Evolutionary conservation across 2,113 vertebrate genomes (phyloP).

Genomic region (Dinomys branickii): DNA sequence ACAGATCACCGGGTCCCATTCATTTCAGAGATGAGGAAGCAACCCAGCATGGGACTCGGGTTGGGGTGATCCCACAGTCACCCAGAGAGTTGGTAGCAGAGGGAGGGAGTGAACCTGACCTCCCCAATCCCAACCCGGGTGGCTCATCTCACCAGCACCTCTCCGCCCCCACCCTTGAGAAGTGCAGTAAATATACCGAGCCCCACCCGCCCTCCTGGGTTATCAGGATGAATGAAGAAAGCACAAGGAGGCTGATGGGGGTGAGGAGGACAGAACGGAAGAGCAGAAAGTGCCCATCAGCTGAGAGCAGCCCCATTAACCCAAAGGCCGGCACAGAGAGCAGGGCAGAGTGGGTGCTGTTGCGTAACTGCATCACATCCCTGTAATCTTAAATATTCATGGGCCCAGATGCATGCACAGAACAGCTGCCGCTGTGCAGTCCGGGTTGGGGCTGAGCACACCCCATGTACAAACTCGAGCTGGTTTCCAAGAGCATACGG

Average conservation of each 20-base stretch:
- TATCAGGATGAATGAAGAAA: neutral
- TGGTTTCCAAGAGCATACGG: neutral
- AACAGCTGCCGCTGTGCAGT: neutral
- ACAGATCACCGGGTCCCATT: neutral
- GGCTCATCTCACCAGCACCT: neutral
- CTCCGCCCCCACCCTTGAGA: neutral
- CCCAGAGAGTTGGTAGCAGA: neutral
- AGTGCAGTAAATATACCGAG: neutral
- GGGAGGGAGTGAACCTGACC: neutral
- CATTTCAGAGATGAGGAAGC: conserved; percentile 1
- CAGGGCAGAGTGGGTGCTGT: neutral
- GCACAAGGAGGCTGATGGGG: neutral
- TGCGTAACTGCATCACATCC: conserved; percentile 20
- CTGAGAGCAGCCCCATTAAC: neutral
- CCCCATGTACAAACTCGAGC: neutral
- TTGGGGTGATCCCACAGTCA: neutral
- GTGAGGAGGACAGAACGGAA: neutral
- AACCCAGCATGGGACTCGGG: fast-evolving
- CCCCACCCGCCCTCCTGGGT: neutral
- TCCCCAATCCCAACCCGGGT: neutral
- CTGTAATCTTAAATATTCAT: conserved; percentile 67
- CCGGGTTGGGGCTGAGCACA: neutral
- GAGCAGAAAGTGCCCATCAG: neutral
- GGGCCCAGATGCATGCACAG: neutral
- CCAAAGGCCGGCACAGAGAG: neutral